Percentiles rank a stretch among this genome's conserved stretches.
phyloP scores from a whole-genome alignment of 2,888 invertebrate species.

The Hydriomena furcata region DNA sequence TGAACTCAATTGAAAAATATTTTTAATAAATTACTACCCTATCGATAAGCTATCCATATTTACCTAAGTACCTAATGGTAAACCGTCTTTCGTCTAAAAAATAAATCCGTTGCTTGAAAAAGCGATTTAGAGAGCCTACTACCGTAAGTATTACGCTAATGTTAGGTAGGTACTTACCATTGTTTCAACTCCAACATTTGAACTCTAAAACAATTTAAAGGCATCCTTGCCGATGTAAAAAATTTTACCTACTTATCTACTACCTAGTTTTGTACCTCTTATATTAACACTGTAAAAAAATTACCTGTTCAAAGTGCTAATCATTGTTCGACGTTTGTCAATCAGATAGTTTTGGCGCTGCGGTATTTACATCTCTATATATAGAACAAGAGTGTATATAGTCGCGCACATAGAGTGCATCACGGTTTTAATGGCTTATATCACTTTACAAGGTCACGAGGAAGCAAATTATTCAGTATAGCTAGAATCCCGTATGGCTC shows the following conservation, averaged over 20 bases:
- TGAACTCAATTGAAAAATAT: no score
- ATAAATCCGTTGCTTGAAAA: no score
- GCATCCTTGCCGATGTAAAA: no score
- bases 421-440: constrained; percentile 2
- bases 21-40: no score
- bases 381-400: neutral
- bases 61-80: no score
- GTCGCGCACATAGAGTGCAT: neutral
- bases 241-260: neutral
- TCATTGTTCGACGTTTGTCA: neutral
- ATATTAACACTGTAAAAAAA: neutral
- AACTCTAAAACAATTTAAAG: no score
- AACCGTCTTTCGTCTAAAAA: no score
- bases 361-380: neutral
- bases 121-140: no score
- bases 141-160: no score
- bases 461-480: neutral
- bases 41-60: no score
- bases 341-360: neutral
- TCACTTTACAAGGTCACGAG: constrained; percentile 2
- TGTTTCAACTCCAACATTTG: no score
- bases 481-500: neutral
- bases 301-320: neutral
- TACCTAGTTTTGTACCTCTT: neutral
- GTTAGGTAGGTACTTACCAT: no score